Evolutionary conservation across 2,113 vertebrate species (phyloP).

Genomic region (Chauna torquata): DNA sequence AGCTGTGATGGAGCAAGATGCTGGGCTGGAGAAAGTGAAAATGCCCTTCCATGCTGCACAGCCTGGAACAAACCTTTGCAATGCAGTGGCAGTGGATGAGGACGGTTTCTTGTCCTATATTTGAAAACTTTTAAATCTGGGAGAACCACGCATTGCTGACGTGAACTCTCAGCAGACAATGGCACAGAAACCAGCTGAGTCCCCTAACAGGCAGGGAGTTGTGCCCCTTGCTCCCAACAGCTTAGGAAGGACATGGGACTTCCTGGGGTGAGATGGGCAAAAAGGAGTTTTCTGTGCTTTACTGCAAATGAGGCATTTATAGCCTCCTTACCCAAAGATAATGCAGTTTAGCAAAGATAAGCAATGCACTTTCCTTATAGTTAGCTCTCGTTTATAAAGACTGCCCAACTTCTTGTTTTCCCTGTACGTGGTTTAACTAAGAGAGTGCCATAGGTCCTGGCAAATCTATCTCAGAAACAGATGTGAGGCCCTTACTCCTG

Average conservation of each 20-base stretch:
- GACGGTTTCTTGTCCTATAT: rapidly evolving
- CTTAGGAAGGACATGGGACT: not conserved
- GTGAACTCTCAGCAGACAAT: not conserved
- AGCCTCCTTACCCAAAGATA: not conserved
- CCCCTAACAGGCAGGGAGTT: rapidly evolving
- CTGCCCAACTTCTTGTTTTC: not conserved
- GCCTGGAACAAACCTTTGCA: not conserved
- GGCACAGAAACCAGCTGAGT: not conserved
- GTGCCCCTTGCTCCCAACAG: not conserved
- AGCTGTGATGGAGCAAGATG: not conserved
- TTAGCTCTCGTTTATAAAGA: not conserved
- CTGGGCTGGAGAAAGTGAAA: not conserved
- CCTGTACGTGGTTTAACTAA: not conserved
- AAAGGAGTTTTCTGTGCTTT: not conserved
- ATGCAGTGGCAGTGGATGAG: not conserved
- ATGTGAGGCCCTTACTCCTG: not conserved
- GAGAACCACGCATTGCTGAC: rapidly evolving
- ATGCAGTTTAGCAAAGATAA: too few species aligned
- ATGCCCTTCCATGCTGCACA: not conserved
- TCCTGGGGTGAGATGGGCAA: not conserved
- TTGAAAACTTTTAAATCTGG: rapidly evolving
- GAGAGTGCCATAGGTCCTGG: rapidly evolving
- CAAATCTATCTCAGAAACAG: too few species aligned
- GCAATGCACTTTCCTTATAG: not conserved
- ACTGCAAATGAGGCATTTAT: not conserved